A percentile compares a stretch with the other conserved stretches of the same genome.
Evolutionary conservation across 2,888 invertebrate genomes (phyloP).

Genomic region (Melinopterus prodromus): DNA sequence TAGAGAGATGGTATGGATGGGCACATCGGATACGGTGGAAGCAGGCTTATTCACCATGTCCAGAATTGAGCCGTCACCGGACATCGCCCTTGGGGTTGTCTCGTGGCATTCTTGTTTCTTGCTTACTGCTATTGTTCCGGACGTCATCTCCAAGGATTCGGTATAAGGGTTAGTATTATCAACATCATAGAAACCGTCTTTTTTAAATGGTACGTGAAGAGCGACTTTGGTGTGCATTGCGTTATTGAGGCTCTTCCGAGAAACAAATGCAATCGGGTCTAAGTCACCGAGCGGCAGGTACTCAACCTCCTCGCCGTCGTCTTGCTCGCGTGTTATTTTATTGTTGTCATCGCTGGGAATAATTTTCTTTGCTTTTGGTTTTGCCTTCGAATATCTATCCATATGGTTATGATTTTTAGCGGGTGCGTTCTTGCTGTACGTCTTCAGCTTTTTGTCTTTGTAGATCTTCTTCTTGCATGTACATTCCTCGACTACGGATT

Average conservation of each 20-base stretch:
- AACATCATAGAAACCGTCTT: background rate
- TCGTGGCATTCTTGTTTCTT: background rate
- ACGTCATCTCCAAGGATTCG: background rate
- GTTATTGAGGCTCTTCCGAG: background rate
- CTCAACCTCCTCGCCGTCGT: background rate
- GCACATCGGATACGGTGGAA: background rate
- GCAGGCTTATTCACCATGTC: background rate
- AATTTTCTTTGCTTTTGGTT: background rate
- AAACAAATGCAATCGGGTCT: background rate
- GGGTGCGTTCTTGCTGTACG: background rate
- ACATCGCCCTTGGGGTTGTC: background rate
- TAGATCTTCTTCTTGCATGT: background rate
- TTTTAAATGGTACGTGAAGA: background rate
- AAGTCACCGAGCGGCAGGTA: background rate
- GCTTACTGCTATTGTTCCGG: background rate
- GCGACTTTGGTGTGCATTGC: background rate
- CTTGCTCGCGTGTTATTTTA: background rate
- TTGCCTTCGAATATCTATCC: no score
- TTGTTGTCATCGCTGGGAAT: background rate
- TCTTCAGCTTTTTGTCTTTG: background rate
- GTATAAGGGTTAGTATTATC: background rate
- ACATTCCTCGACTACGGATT: background rate
- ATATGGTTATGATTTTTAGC: background rate
- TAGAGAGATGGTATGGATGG: background rate
- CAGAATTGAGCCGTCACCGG: background rate